Conservation (phyloP, 2,113 vertebrate genomes). For the Perca fluviatilis region DNA sequence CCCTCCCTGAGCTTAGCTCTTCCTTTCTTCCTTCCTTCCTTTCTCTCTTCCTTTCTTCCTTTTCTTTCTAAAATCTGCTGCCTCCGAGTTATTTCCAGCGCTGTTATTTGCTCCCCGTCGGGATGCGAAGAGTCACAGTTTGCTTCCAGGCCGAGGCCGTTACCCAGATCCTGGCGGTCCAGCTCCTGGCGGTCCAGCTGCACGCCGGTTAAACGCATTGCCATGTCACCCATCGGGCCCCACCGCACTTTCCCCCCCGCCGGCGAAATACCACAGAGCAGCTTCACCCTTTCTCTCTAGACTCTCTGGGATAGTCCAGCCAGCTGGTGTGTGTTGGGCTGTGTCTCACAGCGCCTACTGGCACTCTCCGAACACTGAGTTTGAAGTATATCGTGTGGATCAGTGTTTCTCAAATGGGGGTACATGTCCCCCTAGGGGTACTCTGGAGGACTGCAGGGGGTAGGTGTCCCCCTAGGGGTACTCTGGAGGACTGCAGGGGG, state of each 20-base stretch:
- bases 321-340: too few relatives aligned
- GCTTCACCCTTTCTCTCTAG: constrained; percentile 59
- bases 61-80: constrained; percentile 31
- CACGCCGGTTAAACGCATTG: background rate
- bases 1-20: background rate
- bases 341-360: too few relatives aligned
- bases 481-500: too few relatives aligned
- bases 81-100: constrained; percentile 38
- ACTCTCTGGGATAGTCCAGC: constrained; percentile 70
- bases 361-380: too few relatives aligned
- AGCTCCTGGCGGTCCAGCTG: constrained; percentile 45
- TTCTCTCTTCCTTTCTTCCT: background rate
- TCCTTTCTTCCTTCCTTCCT: too few relatives aligned
- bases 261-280: constrained; percentile 79
- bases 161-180: background rate
- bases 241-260: constrained; percentile 68
- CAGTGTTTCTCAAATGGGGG: too few relatives aligned
- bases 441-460: too few relatives aligned
- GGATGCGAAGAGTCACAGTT: constrained; percentile 54
- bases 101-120: background rate
- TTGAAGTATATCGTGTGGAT: too few relatives aligned
- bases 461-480: too few relatives aligned
- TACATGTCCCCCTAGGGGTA: too few relatives aligned
- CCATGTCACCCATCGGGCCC: constrained; percentile 62
- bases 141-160: constrained; percentile 21